phyloP scores from a whole-genome alignment of 2,888 invertebrate species.

The Falcaria lacertinaria region DNA sequence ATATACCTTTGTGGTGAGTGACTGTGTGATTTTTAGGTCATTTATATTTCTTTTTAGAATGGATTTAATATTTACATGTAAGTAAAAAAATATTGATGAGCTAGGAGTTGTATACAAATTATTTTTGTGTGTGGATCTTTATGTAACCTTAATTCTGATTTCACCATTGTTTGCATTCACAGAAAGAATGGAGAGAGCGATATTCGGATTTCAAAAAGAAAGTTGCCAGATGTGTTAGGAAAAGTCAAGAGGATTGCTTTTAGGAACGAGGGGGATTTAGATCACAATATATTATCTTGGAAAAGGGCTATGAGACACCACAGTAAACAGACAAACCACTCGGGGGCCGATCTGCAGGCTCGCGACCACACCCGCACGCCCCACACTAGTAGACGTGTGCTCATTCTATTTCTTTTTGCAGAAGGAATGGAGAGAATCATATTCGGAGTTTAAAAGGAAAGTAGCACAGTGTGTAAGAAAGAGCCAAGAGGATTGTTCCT shows the following conservation, averaged over 20 bases:
- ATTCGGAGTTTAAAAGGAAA: conserved; percentile 97
- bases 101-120: too few species aligned
- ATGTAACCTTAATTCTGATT: conserved; percentile 27
- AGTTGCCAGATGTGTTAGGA: conserved; percentile 98
- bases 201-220: conserved; percentile 98
- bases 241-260: conserved; percentile 99
- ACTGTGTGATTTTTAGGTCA: too few species aligned
- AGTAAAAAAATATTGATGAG: too few species aligned
- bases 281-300: conserved; percentile 55
- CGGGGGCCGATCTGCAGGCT: conserved; percentile 35
- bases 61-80: too few species aligned
- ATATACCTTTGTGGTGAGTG: too few species aligned
- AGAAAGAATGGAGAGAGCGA: conserved; percentile 99
- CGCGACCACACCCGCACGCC: conserved; percentile 30
- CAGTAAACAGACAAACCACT: conserved; percentile 39
- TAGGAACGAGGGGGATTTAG: conserved; percentile 77
- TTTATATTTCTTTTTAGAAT: too few species aligned
- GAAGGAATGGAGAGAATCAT: conserved; percentile 99
- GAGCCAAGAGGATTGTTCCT: conserved; percentile 99
- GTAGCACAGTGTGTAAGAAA: conserved; percentile 98
- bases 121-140: conserved; percentile 15
- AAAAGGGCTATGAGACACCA: conserved; percentile 63
- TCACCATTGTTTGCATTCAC: conserved; percentile 66
- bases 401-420: conserved; percentile 81
- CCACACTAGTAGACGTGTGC: conserved; percentile 76